Base-by-base conservation (phyloP, 2,113 vertebrate genomes). In the Rhinopomastus cyanomelas region DNA sequence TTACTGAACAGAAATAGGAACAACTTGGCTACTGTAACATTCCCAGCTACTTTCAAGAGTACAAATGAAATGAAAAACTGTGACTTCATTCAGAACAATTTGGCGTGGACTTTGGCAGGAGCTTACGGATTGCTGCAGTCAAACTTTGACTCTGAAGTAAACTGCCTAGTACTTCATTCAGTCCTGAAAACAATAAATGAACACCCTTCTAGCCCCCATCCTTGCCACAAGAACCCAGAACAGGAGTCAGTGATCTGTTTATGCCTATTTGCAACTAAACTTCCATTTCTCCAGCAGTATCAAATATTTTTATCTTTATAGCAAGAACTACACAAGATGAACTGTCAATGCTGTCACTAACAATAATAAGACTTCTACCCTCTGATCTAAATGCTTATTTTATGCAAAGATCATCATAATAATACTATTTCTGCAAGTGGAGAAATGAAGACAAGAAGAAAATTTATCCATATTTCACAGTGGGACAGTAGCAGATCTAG, bases 71-170 rank as follows among this genome's bases (percentile, higher is more conserved):
- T 27, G 6, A 91, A 87, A 77, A 83, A 61, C 59, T 19, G 7
- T 75, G 59, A 92, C 61, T 94, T 92, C 73, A 94, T 88, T 91
- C 82, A 92, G 53, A 86, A 67, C 32, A 72, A 19, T 46, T 67
- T 81, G 65, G 72, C 82, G 36, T 74, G 52, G 39, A 71, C 91
- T 95, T 94, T 96, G 95, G 91, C 93, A 93, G 76, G 25, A 85
- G 44, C 68, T 49, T 32, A 55, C 37, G 83, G 29, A 85, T 53
- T 30, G 39, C 72, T 92, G 79, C 27, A 61, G 76, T 83, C 61
- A 87, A 0, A 36, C 73, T 75, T 80, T 57, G 53, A 74, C 69
- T 88, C 56, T 72, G 36, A 88, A 91, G 57, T 44, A 87, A 91
- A 69, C 36, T 55, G 72, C 30, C 36, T 83, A 51, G 68, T 72